phyloP scores from a whole-genome alignment of 2,797 vertebrate species.

The Mus spretus region DNA sequence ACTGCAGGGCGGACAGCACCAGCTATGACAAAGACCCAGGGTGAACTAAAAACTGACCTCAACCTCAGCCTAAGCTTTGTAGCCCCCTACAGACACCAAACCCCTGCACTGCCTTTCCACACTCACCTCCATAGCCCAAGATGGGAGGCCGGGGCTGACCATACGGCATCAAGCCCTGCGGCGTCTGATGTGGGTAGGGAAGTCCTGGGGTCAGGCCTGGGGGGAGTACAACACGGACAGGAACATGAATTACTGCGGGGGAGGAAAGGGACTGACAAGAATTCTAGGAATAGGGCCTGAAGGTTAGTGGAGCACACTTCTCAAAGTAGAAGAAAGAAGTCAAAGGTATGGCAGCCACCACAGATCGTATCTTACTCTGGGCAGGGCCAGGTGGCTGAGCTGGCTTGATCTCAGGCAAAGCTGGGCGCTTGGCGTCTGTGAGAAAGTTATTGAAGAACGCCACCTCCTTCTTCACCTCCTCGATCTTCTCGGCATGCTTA shows the following conservation, averaged over 20 bases:
- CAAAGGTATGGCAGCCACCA: conserved; percentile 30
- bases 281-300: background rate
- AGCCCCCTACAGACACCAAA: background rate
- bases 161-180: conserved; percentile 94
- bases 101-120: background rate
- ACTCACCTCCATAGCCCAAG: conserved; percentile 94
- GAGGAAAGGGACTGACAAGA: background rate
- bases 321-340: background rate
- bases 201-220: conserved; percentile 93
- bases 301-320: background rate
- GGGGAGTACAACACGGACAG: conserved; percentile 82
- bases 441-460: conserved; percentile 96
- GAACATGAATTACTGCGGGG: conserved; percentile 82
- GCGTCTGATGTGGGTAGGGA: conserved; percentile 94
- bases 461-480: conserved; percentile 97
- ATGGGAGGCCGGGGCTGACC: conserved; percentile 95
- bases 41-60: background rate
- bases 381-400: conserved; percentile 92
- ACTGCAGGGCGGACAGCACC: conserved; percentile 77
- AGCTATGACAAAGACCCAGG: conserved; percentile 65
- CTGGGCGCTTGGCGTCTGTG: conserved; percentile 95
- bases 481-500: conserved; percentile 96
- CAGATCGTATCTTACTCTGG: conserved; percentile 88
- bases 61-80: background rate
- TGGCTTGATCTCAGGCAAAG: conserved; percentile 94